Conservation (phyloP, 2,797 vertebrate genomes). For the Sebastes jordani region DNA sequence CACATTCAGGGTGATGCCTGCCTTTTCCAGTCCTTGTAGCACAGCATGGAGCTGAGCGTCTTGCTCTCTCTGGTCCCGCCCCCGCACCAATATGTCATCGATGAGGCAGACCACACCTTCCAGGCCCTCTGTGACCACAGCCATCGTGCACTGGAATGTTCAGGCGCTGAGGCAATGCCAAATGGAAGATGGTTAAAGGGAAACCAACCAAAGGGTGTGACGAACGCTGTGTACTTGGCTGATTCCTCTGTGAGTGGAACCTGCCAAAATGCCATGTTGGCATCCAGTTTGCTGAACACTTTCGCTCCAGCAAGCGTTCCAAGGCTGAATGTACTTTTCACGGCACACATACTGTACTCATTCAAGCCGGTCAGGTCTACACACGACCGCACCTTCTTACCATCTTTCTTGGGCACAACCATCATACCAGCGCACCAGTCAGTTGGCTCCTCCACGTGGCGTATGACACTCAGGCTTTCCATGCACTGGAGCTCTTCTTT, state of each 20-base stretch:
- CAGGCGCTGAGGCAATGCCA: constrained; percentile 4
- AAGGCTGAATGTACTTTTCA: neutral
- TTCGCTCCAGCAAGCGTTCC: neutral
- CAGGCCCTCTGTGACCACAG: neutral
- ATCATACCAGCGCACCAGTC: neutral
- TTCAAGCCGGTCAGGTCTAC: neutral
- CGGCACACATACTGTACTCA: neutral
- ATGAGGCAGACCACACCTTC: constrained; percentile 15
- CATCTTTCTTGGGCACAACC: neutral
- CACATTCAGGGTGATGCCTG: constrained; percentile 1
- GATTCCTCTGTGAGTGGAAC: neutral
- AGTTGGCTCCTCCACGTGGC: neutral
- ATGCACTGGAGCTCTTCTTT: neutral
- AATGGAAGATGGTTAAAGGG: neutral
- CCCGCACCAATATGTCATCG: neutral
- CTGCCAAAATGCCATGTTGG: neutral
- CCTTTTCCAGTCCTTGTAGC: constrained; percentile 3
- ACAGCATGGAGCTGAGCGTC: neutral
- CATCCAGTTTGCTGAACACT: neutral
- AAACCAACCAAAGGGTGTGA: neutral
- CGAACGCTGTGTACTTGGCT: neutral
- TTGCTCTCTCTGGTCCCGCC: neutral
- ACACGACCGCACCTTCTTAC: neutral
- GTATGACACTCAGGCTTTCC: neutral
- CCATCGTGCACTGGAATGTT: constrained; percentile 25